phyloP scores from a whole-genome alignment of 2,888 invertebrate species.

The Hirudinaria manillensis region DNA sequence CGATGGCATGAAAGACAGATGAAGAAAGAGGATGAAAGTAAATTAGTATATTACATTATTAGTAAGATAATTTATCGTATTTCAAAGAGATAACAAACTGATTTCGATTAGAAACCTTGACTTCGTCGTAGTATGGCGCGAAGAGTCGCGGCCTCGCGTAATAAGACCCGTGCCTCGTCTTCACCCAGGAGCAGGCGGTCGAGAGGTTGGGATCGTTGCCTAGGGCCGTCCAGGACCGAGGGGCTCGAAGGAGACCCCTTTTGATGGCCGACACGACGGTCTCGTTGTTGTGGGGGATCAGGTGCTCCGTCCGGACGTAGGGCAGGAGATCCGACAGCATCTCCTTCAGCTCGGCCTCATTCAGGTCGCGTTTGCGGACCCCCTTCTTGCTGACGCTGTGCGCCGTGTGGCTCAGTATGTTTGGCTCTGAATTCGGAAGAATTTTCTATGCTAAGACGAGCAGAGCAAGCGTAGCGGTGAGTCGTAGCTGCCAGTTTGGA shows the following conservation, averaged over 20 bases:
- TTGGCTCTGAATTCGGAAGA: constrained; percentile 65
- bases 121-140: constrained; percentile 88
- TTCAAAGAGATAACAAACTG: no score
- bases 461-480: no score
- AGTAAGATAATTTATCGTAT: no score
- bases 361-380: constrained; percentile 70
- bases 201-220: constrained; percentile 60
- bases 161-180: constrained; percentile 50
- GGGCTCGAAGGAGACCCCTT: constrained; percentile 72
- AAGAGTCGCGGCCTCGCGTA: constrained; percentile 78
- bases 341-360: constrained; percentile 78
- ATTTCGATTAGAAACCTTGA: constrained; percentile 62
- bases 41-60: no score
- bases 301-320: constrained; percentile 80
- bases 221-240: constrained; percentile 69
- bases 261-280: constrained; percentile 61
- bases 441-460: neutral
- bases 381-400: constrained; percentile 82
- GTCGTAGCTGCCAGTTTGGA: no score
- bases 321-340: constrained; percentile 76
- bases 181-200: constrained; percentile 49
- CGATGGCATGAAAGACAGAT: no score
- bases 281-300: constrained; percentile 69
- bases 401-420: constrained; percentile 82
- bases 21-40: neutral